Base-by-base conservation (phyloP, 1,140 invertebrate genomes). In the Ylistrum balloti region DNA sequence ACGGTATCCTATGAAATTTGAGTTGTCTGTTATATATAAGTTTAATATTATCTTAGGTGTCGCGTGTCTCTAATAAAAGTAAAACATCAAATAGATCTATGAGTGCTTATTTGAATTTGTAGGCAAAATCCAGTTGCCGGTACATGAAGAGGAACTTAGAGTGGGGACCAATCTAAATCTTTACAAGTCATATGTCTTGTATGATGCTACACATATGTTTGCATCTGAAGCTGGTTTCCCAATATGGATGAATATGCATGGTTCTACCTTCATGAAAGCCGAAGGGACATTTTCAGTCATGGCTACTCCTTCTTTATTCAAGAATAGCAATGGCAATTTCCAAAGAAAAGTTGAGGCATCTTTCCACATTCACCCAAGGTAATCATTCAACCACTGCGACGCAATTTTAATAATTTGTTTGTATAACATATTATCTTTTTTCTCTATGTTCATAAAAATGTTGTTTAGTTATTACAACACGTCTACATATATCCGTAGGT, bases 161-260 rank as follows among this genome's bases (percentile, higher is more conserved):
- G 34, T 33, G 32, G 90, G 88, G 22, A 17, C 35, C 13, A 56
- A 89, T 48, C 5, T 91, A 3, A 56, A 89, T 20, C 22, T 89
- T 17, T 88, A 91, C 35, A 90, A 35, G 45, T 88, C 91, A 2
- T 13, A 74, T 5, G 48, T 90, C 13, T 34, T 38, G 41, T 38
- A 48, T 2, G 88, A 91, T 86, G 86, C 33, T 20, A 86, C 87
- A 33, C 56, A 88, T 33, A 88, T 89, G 48, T 87, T 89, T 74
- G 48, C 87, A 38, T 88, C 91, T 15, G 91, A 91, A 33, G 38
- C 87, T 22, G 91, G 91, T 33, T 88, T 91, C 33, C 91, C 91
- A 9, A 88, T 91, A n/a, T 33, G 87, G n/a, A 74, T 90, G 33
- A 90, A 89, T 41, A 20, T 90, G 7, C 35, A 56, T 13, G 88